Evolutionary conservation across 2,888 invertebrate species (phyloP).

Genomic region (Drosophila nr. medialis): DNA sequence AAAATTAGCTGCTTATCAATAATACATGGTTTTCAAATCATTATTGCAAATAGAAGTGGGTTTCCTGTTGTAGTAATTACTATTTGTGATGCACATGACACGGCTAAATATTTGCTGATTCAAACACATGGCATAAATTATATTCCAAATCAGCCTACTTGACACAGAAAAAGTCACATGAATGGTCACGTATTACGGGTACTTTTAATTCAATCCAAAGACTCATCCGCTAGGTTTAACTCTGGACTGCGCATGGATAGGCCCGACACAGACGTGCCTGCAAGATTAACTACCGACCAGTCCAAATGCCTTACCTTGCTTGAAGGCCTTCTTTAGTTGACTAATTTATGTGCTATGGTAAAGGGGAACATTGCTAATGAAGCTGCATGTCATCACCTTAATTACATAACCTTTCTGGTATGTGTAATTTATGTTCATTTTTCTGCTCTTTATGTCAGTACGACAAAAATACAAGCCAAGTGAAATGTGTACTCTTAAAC

Average conservation of each 20-base stretch:
- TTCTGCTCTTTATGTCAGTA: neutral
- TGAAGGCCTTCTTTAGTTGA: too few relatives aligned
- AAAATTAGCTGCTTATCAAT: neutral
- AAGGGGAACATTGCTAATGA: slow-evolving; percentile 14
- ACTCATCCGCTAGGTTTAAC: slow-evolving; percentile 25
- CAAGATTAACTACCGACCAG: slow-evolving; percentile 3
- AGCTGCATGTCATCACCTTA: slow-evolving; percentile 21
- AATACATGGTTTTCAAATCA: neutral
- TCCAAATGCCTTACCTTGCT: neutral
- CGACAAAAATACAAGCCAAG: neutral
- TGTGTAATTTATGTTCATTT: slow-evolving; percentile 8
- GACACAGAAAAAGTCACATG: slow-evolving; percentile 10
- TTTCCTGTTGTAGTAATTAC: neutral
- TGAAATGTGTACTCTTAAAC: neutral
- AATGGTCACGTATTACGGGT: slow-evolving; percentile 1
- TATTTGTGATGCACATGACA: neutral
- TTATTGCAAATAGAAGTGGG: neutral
- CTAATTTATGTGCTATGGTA: neutral
- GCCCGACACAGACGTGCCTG: slow-evolving; percentile 4
- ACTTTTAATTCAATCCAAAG: slow-evolving; percentile 34
- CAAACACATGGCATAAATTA: slow-evolving; percentile 3
- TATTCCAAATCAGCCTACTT: slow-evolving; percentile 5
- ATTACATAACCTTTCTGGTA: neutral
- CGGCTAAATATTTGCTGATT: neutral
- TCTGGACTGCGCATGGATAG: slow-evolving; percentile 30